Evolutionary conservation across 2,113 vertebrate species (phyloP).

Genomic region (Climacteris rufus): DNA sequence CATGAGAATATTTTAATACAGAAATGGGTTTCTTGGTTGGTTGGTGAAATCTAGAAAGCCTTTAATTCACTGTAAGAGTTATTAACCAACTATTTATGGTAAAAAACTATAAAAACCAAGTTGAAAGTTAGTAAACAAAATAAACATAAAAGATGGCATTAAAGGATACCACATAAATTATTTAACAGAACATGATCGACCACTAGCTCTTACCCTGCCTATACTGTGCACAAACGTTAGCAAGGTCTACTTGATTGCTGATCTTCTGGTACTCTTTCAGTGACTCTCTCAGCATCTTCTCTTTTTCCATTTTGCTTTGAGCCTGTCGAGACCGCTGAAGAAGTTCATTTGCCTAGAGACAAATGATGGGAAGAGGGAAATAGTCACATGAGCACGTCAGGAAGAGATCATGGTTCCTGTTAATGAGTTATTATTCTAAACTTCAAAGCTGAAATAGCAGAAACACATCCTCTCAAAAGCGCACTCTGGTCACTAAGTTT

Average conservation of each 20-base stretch:
- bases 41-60: not conserved
- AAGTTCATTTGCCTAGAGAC: constrained; percentile 90
- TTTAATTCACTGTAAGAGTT: not conserved
- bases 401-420: not conserved
- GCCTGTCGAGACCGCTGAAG: constrained; percentile 91
- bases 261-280: constrained; percentile 94
- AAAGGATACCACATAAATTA: not conserved
- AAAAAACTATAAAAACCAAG: not conserved
- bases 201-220: constrained; percentile 82
- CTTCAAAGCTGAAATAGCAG: not conserved
- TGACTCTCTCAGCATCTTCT: constrained; percentile 88
- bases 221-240: constrained; percentile 90
- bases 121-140: not conserved
- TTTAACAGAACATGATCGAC: not conserved
- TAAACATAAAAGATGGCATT: not conserved
- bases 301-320: constrained; percentile 89
- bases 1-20: not conserved
- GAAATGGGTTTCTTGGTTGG: not conserved
- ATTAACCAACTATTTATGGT: not conserved
- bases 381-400: not conserved
- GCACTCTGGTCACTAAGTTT: not conserved
- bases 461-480: not conserved
- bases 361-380: not conserved
- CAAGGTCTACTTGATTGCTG: constrained; percentile 91
- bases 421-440: not conserved